These are phyloP conservation scores for Andrena bicolor DNA, from an alignment of 2,888 invertebrate genomes.

Conservation along the genomic window DNA sequence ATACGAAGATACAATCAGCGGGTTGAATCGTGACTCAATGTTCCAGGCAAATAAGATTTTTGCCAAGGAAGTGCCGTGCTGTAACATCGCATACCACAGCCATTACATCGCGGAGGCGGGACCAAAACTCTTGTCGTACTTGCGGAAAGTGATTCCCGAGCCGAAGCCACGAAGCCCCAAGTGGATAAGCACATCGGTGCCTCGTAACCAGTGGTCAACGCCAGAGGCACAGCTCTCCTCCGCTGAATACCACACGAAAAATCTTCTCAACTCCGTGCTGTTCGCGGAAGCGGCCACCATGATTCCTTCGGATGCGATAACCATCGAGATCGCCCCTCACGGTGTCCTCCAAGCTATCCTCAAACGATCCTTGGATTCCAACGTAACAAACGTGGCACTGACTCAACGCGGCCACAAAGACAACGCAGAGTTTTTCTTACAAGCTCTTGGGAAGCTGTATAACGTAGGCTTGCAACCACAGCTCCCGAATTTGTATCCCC, in stretches of 20 bases:
- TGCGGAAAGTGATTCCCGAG: constrained; percentile 88
- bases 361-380: constrained; percentile 90
- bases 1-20: no score
- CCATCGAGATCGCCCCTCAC: constrained; percentile 96
- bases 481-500: constrained; percentile 91
- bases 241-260: constrained; percentile 96
- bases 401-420: constrained; percentile 90
- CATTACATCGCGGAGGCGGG: constrained; percentile 92
- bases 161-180: constrained; percentile 89
- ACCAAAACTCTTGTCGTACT: constrained; percentile 88
- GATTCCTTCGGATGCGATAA: constrained; percentile 93
- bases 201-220: no score
- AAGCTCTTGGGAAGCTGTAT: constrained; percentile 90
- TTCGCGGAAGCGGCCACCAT: constrained; percentile 93
- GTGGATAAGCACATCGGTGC: constrained; percentile 85
- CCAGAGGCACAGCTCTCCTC: constrained; percentile 86
- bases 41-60: constrained; percentile 90
- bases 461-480: constrained; percentile 91
- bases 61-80: constrained; percentile 93
- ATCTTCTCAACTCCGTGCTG: constrained; percentile 89
- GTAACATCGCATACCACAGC: constrained; percentile 96
- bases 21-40: background rate
- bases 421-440: constrained; percentile 88
- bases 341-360: constrained; percentile 95
- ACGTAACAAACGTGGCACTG: constrained; percentile 91